Percentiles rank a stretch among this genome's conserved stretches.
Conservation (phyloP, 2,888 invertebrate genomes). For the Sepiola atlantica region DNA sequence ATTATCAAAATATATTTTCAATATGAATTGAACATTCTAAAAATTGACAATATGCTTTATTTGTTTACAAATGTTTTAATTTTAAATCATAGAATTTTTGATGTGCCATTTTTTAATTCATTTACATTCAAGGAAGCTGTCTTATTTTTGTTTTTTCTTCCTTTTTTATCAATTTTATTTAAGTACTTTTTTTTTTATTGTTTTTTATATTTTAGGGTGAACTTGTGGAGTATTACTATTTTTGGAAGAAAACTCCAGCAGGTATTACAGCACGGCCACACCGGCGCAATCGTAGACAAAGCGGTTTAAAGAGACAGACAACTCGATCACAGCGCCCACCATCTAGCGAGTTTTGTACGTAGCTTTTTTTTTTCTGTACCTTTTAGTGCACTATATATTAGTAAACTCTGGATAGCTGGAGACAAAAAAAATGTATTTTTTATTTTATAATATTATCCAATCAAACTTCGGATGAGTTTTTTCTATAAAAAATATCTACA, state of each 20-base stretch:
- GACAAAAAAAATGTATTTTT: not conserved
- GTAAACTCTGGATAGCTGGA: not conserved
- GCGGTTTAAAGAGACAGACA: conserved; percentile 59
- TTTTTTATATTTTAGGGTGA: conserved; percentile 84
- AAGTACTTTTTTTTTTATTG: conserved; percentile 46
- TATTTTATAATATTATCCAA: not conserved
- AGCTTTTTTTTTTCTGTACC: not conserved
- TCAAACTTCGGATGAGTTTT: not conserved
- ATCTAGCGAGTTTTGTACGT: conserved; percentile 75
- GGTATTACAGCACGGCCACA: conserved; percentile 97
- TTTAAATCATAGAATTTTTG: no score
- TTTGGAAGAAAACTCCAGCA: conserved; percentile 99
- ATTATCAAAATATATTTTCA: no score
- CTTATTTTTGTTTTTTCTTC: conserved; percentile 50
- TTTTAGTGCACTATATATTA: not conserved
- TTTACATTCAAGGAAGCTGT: not conserved
- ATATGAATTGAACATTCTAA: no score
- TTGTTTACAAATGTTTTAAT: no score
- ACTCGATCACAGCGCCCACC: conserved; percentile 66
- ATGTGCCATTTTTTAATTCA: no score
- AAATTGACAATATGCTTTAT: no score
- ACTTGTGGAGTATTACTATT: conserved; percentile 97
- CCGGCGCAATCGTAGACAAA: conserved; percentile 78
- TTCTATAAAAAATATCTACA: not conserved
- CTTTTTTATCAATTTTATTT: conserved; percentile 36